Evolutionary conservation across 2,888 invertebrate species (phyloP), one percentile per base, ranked within the genome.

Genomic region (Ichneumon xanthorius): DNA sequence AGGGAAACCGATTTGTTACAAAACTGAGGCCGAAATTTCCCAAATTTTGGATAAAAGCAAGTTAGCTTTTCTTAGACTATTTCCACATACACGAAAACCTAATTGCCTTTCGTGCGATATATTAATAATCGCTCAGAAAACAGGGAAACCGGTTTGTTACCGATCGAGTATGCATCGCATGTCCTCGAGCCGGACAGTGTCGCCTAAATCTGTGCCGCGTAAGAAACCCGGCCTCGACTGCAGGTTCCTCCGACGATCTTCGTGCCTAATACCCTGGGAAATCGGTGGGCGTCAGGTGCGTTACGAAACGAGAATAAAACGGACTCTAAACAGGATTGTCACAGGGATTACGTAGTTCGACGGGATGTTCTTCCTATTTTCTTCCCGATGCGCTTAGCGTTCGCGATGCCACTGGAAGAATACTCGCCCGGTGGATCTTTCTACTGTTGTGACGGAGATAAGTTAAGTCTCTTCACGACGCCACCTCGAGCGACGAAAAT

Each of bases 401-500:
- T 14, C 45, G 48, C 33, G 48, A 78, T 50, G 67, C 30, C 63
- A 26, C 82, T 19, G 16, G 77, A 65, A 73, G 53, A 80, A 55
- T 76, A 71, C 68, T n/a, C 19, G 19, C 40, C 61, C 40, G 61
- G 33, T 68, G 70, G 84, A 86, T 87, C 79, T 84, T 75, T 55
- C 72, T 61, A 86, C 87, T 92, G 92, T 93, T 93, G 91, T 93
- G 92, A 93, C 92, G 91, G 88, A 91, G 91, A 93, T 92, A 92
- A 93, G 93, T 93, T 93, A 93, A 93, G 93, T 90, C 90, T 90
- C 89, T 92, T 93, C 92, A 93, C 91, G 93, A 91, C 92, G 91
- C 87, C 93, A 93, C 93, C 93, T 93, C 93, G 93, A 93, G 93
- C 93, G 93, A 92, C 93, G 91, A 92, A 93, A 94, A 93, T 93